These are phyloP conservation scores for Myotis lucifugus DNA, from an alignment of 2,113 vertebrate genomes.

Conservation along the genomic window DNA sequence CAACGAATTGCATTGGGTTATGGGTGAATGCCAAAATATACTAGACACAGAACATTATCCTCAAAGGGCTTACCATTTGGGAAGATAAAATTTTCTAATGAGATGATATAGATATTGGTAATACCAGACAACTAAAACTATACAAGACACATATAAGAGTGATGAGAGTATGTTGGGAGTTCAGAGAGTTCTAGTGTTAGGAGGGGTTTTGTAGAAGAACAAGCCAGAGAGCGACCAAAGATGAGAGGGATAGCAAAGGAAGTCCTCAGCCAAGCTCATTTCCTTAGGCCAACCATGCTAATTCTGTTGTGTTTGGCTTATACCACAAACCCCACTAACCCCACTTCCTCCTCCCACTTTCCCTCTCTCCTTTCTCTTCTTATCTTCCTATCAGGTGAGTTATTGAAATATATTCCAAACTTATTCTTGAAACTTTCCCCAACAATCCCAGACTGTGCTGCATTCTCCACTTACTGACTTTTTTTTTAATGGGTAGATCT, in stretches of 20 bases:
- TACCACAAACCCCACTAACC: not conserved
- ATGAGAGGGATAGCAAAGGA: not conserved
- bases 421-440: slow-evolving; percentile 41
- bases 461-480: slow-evolving; percentile 53
- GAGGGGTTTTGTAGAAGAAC: not conserved
- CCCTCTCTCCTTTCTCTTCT: not conserved
- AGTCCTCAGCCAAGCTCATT: not conserved
- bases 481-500: not conserved
- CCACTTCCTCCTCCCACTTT: not conserved
- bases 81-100: slow-evolving; percentile 10
- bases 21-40: not conserved
- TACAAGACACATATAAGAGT: not conserved
- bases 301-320: not conserved
- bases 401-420: not conserved
- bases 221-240: not conserved
- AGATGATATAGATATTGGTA: not conserved
- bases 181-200: not conserved
- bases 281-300: not conserved
- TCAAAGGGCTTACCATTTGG: not conserved
- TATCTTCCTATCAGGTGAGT: not conserved
- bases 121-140: not conserved
- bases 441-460: not conserved
- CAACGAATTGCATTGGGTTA: not conserved
- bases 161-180: not conserved
- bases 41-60: not conserved